Base-by-base conservation (phyloP, 2,888 invertebrate genomes). In the Thymelicus lineola region DNA sequence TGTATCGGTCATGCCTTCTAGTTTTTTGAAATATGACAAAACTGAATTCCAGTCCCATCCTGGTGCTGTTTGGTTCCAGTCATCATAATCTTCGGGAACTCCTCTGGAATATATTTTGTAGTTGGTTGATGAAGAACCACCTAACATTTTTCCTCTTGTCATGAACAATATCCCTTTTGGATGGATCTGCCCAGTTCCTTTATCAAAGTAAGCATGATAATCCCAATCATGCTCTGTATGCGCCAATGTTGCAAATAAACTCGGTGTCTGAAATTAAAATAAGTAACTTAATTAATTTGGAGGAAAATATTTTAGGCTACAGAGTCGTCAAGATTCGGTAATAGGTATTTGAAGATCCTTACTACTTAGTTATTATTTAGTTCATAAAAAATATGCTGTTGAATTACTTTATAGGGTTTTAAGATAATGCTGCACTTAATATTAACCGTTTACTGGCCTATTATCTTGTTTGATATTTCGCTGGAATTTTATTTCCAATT, bases 41-140 rank as follows among this genome's bases (percentile, higher is more conserved):
- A 77, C 80, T 1, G 78, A 77, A 5, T 75, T 59, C 83, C 82
- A 84, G 14, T 75, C 74, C 84, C 83, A 84, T 0, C 82, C 83
- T 17, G 80, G 78, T 7, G 82, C 81, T 66, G 75, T 53, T 55
- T 70, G 62, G 17, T 71, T 75, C 84, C 84, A 84, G 9, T 79
- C 78, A 10, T 83, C 77, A 61, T 80, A 84, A 65, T 84, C 84
- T 64, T 76, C 77, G 36, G 80, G 80, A 5, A 76, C 77, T n/a
- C 84, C 84, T 61, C 84, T 75, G 6, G 79, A 66, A 58, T 84
- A 83, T 12, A 83, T 69, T 66, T 81, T 78, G 35, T 79, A 82
- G 73, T 84, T 84, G 42, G 72, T 77, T 2, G 81, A 79, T 0
- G 84, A 83, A 0, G 77, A 78, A 1, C 83, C 84, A 17, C 84